These are phyloP conservation scores for Oplegnathus fasciatus DNA, from an alignment of 2,113 vertebrate genomes.

Conservation along the genomic window DNA sequence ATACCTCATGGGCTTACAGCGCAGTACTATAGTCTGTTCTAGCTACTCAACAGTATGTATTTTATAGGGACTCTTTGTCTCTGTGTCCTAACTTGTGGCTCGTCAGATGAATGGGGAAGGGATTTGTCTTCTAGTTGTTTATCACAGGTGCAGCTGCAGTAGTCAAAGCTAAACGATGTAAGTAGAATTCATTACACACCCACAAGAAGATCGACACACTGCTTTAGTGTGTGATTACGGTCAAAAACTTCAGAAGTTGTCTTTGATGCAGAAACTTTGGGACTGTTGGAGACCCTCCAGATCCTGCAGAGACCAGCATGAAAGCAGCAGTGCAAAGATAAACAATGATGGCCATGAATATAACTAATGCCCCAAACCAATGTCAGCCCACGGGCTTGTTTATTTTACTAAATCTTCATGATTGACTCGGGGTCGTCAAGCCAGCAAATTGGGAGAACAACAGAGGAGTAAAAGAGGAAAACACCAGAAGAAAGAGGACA, in stretches of 20 bases:
- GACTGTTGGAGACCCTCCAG: slow-evolving; percentile 3
- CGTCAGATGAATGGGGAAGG: not conserved
- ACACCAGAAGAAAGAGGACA: not conserved
- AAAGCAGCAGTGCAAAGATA: slow-evolving; percentile 23
- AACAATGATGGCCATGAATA: slow-evolving; percentile 15
- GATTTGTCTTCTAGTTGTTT: too few relatives aligned
- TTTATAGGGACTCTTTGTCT: not conserved
- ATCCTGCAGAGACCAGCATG: slow-evolving; percentile 35
- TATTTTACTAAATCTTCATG: slow-evolving; percentile 36
- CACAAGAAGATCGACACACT: accelerated
- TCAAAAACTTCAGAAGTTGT: not conserved
- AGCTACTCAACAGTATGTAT: not conserved
- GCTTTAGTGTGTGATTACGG: not conserved
- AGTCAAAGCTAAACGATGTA: not conserved
- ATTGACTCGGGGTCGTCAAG: slow-evolving; percentile 35
- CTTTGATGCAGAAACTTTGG: not conserved
- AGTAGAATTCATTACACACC: not conserved
- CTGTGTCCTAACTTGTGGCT: not conserved
- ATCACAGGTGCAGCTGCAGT: too few relatives aligned
- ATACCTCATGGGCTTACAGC: not conserved
- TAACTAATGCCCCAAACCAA: not conserved
- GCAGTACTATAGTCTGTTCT: not conserved
- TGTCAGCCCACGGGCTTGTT: not conserved
- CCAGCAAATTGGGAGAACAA: slow-evolving; percentile 11
- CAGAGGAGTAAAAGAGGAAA: slow-evolving; percentile 6